Conservation (phyloP, 2,888 invertebrate species). For the Catotricha subobsoleta region DNA sequence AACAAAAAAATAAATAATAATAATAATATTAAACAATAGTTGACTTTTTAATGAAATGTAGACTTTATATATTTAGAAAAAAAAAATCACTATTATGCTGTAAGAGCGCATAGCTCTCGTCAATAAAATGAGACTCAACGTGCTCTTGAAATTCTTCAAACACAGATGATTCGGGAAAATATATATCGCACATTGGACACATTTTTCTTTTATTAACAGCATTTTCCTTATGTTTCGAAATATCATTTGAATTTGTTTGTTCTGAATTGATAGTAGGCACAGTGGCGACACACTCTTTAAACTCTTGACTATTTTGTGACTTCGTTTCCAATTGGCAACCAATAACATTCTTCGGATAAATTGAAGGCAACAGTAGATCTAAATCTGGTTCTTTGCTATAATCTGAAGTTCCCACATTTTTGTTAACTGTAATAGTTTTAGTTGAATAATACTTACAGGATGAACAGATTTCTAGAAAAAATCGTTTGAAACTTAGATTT, state of each 20-base stretch:
- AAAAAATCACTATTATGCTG: too few species aligned
- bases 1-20: too few species aligned
- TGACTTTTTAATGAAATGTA: too few species aligned
- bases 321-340: slow-evolving; percentile 2
- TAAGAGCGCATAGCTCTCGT: too few species aligned
- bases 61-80: too few species aligned
- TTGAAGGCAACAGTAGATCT: not conserved
- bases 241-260: slow-evolving; percentile 23
- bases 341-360: too few species aligned
- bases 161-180: slow-evolving; percentile 36
- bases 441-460: slow-evolving; percentile 20
- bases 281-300: slow-evolving; percentile 6
- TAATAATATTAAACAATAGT: too few species aligned
- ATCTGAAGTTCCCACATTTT: slow-evolving; percentile 24
- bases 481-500: not conserved
- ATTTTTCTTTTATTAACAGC: slow-evolving; percentile 33
- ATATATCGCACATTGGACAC: slow-evolving; percentile 57
- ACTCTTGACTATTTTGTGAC: too few species aligned
- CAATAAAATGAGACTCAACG: slow-evolving; percentile 57
- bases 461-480: slow-evolving; percentile 7
- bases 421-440: slow-evolving; percentile 23
- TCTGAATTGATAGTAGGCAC: slow-evolving; percentile 11
- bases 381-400: slow-evolving; percentile 4
- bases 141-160: slow-evolving; percentile 54
- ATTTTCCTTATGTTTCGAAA: slow-evolving; percentile 21